These are phyloP conservation scores for Phylloscopus trochilus DNA, from an alignment of 2,113 vertebrate genomes.

Conservation along the genomic window DNA sequence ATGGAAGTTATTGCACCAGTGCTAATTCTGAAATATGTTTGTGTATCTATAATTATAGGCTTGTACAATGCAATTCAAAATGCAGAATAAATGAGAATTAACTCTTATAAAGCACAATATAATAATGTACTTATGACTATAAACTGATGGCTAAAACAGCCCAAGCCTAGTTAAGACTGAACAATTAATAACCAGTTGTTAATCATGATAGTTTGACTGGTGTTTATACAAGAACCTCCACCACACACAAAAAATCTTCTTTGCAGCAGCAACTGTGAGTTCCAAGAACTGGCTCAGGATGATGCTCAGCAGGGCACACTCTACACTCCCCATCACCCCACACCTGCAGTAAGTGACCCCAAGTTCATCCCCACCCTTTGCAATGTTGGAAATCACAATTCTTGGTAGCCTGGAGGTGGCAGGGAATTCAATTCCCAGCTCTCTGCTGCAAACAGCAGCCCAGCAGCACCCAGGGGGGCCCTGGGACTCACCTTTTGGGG, in stretches of 20 bases:
- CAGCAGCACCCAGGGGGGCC: not conserved
- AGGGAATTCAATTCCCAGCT: not conserved
- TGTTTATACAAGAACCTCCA: not conserved
- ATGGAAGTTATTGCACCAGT: not conserved
- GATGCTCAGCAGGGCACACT: not conserved
- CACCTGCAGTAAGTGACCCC: rapidly evolving
- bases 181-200: not conserved
- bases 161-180: not conserved
- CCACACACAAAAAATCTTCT: not conserved
- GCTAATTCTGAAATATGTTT: not conserved
- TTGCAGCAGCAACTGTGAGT: not conserved
- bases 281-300: not conserved
- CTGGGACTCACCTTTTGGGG: constrained; percentile 72
- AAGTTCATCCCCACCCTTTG: not conserved
- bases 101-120: not conserved
- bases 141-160: not conserved
- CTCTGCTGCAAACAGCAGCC: not conserved
- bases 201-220: not conserved
- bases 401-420: not conserved
- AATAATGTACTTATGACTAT: not conserved
- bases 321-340: not conserved
- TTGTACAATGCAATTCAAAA: not conserved
- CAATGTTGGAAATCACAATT: not conserved
- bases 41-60: not conserved
- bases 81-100: not conserved